These are phyloP conservation scores for Ramazzottius varieornatus DNA, from an alignment of 2,888 invertebrate species.

Conservation along the genomic window DNA sequence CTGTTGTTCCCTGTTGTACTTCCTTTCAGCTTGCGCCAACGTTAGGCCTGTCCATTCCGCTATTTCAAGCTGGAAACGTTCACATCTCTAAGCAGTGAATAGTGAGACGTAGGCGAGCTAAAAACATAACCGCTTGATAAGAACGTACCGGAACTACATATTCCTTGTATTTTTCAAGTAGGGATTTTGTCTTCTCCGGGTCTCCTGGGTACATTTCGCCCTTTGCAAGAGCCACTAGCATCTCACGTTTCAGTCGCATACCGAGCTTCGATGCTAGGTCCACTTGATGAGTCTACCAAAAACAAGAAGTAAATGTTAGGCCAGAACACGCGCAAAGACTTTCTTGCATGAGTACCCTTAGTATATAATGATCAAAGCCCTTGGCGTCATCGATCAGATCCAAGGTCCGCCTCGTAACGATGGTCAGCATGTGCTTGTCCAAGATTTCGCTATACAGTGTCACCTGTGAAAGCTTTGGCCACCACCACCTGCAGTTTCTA, in stretches of 20 bases:
- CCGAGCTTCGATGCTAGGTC: constrained; percentile 65
- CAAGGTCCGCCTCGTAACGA: constrained; percentile 56
- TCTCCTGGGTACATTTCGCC: constrained; percentile 35
- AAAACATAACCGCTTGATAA: neutral
- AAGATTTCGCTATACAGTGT: constrained; percentile 71
- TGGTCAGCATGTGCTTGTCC: constrained; percentile 49
- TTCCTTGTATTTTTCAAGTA: constrained; percentile 47
- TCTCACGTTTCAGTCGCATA: constrained; percentile 53
- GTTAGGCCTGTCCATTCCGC: neutral
- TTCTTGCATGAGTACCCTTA: constrained; percentile 33
- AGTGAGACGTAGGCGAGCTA: too few species aligned
- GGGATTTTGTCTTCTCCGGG: constrained; percentile 37
- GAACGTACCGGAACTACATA: constrained; percentile 40
- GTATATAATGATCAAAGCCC: constrained; percentile 79
- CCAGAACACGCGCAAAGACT: neutral
- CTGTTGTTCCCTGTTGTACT: neutral
- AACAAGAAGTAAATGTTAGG: constrained; percentile 9
- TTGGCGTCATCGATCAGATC: constrained; percentile 57
- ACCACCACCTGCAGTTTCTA: constrained; percentile 60
- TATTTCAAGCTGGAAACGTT: neutral
- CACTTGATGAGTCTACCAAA: constrained; percentile 52
- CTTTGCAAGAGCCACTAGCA: constrained; percentile 36
- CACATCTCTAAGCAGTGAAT: too few species aligned
- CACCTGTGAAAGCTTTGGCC: constrained; percentile 46
- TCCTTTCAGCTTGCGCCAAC: neutral